phyloP scores from a whole-genome alignment of 2,797 vertebrate genomes.

The Otus scops region DNA sequence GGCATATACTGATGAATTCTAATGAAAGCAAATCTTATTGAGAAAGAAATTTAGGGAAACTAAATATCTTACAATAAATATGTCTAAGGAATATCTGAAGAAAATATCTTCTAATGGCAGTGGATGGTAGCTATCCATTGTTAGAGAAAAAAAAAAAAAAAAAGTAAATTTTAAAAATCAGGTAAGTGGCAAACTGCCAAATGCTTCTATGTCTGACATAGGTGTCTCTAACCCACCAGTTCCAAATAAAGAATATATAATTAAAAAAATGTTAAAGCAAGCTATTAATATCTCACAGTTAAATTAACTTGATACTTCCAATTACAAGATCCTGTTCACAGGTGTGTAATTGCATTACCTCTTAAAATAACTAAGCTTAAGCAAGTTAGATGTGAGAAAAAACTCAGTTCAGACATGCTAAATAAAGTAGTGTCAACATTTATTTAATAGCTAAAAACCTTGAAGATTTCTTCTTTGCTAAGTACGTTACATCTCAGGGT shows the following conservation, averaged over 20 bases:
- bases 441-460: neutral
- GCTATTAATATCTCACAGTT: neutral
- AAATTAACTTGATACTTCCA: neutral
- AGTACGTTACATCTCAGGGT: neutral
- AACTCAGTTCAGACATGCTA: neutral
- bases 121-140: neutral
- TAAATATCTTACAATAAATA: neutral
- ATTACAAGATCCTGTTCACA: neutral
- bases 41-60: neutral
- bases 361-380: slow-evolving; percentile 1
- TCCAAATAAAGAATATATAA: neutral
- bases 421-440: neutral
- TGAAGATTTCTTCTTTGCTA: neutral
- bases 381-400: neutral
- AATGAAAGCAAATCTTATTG: neutral
- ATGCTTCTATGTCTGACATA: neutral
- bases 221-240: neutral
- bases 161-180: neutral
- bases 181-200: neutral
- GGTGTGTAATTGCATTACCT: neutral
- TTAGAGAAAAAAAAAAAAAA: neutral
- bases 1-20: neutral
- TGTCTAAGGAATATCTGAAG: neutral
- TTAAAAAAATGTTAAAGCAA: neutral
- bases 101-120: neutral